Evolutionary conservation across 2,113 vertebrate genomes (phyloP).

Genomic region (Numenius arquata): DNA sequence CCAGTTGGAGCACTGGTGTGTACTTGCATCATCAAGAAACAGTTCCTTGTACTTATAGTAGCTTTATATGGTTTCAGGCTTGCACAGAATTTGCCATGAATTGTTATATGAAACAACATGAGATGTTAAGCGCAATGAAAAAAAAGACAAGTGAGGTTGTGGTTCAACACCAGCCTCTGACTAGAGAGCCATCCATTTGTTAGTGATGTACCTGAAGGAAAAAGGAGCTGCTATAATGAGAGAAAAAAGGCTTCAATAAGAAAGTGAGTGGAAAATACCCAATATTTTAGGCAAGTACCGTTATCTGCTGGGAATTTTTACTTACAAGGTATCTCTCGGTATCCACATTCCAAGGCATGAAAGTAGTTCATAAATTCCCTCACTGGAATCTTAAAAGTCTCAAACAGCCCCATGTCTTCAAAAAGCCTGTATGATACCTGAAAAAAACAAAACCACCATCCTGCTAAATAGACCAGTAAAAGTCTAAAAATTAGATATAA

Average conservation of each 20-base stretch:
- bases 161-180: background rate
- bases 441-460: background rate
- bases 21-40: background rate
- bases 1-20: accelerated
- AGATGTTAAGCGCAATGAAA: background rate
- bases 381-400: conserved; percentile 94
- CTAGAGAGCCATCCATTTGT: background rate
- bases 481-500: background rate
- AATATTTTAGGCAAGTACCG: background rate
- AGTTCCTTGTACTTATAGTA: background rate
- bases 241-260: background rate
- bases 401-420: conserved; percentile 95
- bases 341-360: conserved; percentile 95
- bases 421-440: conserved; percentile 96
- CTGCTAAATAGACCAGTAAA: background rate
- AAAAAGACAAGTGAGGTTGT: background rate
- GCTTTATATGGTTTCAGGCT: background rate
- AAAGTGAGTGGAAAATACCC: background rate
- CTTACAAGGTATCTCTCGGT: conserved; percentile 98
- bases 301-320: background rate
- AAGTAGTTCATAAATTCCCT: conserved; percentile 99
- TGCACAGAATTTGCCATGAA: background rate
- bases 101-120: background rate
- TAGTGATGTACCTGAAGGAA: background rate
- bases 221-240: background rate